These are phyloP conservation scores for Podargus strigoides DNA, from an alignment of 2,797 vertebrate species.

Conservation along the genomic window DNA sequence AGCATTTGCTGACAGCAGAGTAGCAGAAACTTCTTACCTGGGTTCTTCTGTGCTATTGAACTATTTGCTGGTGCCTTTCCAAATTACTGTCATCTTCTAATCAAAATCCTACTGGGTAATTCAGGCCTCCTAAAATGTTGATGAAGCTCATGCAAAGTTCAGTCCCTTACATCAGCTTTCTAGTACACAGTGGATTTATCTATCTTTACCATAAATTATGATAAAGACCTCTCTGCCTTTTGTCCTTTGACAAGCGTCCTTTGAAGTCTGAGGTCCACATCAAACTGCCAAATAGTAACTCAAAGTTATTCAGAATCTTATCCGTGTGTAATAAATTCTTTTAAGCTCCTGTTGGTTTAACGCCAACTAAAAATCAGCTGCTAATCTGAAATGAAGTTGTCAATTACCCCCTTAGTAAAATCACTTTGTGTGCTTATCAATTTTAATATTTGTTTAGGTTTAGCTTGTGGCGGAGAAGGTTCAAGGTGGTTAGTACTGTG, in stretches of 20 bases:
- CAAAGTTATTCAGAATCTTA: constrained; percentile 5
- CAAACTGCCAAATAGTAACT: neutral
- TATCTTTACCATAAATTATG: constrained; percentile 16
- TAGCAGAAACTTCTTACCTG: neutral
- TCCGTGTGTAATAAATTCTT: neutral
- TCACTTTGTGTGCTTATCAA: constrained; percentile 12
- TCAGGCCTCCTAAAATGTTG: neutral
- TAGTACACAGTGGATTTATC: neutral
- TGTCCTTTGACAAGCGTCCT: neutral
- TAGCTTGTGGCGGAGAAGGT: neutral
- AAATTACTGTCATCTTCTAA: neutral
- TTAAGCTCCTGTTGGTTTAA: constrained; percentile 21
- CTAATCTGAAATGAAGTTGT: constrained; percentile 26
- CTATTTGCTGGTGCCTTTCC: neutral
- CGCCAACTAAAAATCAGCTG: constrained; percentile 30
- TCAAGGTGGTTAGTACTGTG: neutral
- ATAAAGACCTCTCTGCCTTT: neutral
- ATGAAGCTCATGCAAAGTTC: constrained; percentile 18
- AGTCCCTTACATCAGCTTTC: neutral
- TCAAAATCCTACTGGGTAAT: neutral
- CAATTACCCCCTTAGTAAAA: constrained; percentile 19
- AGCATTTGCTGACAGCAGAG: neutral
- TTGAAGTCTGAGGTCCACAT: constrained; percentile 44
- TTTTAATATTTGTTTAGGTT: constrained; percentile 31
- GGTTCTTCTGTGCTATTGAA: neutral